These are phyloP conservation scores for Pemphigus obesinymphae DNA, from an alignment of 1,140 invertebrate species.

Conservation along the genomic window DNA sequence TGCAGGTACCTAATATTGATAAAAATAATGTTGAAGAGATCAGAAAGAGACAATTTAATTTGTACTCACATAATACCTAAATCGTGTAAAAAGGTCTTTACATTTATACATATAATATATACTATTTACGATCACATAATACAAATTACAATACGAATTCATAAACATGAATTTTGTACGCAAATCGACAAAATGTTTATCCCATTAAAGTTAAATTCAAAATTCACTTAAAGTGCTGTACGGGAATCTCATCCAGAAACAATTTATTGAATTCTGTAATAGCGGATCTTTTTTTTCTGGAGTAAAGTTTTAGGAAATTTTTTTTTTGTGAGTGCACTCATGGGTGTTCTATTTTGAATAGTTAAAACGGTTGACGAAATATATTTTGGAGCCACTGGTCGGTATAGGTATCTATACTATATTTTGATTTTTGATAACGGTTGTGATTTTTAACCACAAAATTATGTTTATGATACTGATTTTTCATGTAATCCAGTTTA, in stretches of 20 bases:
- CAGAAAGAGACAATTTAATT: background rate
- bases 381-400: no score
- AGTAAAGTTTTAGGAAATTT: no score
- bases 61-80: background rate
- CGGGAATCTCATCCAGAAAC: background rate
- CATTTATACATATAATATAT: background rate
- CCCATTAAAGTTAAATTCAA: background rate
- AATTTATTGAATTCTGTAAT: background rate
- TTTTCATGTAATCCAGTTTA: no score
- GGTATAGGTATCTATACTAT: no score
- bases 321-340: no score
- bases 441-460: no score
- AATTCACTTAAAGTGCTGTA: background rate
- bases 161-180: background rate
- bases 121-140: no score
- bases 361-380: no score
- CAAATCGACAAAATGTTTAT: background rate
- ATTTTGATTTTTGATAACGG: no score
- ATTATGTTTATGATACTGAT: no score
- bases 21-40: background rate
- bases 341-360: no score
- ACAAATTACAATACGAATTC: background rate
- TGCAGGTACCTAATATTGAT: background rate
- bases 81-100: background rate
- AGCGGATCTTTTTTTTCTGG: no score